These are phyloP conservation scores for Cephalopterus ornatus DNA, from an alignment of 2,113 vertebrate genomes.

Conservation along the genomic window DNA sequence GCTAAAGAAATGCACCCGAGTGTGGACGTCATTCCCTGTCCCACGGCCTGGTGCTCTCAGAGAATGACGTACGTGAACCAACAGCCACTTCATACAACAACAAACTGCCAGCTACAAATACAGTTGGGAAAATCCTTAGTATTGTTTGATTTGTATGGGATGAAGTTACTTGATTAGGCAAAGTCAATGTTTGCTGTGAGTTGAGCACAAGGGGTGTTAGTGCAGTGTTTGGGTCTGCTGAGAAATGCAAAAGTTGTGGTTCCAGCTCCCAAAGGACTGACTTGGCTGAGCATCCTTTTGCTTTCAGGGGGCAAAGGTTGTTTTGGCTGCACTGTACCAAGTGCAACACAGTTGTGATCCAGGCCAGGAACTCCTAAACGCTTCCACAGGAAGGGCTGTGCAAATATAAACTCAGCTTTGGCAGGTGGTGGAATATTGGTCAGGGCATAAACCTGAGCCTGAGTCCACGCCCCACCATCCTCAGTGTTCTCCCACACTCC, in stretches of 20 bases:
- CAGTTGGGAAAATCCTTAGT: neutral
- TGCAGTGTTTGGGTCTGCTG: neutral
- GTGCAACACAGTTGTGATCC: neutral
- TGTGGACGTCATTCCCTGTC: slow-evolving; percentile 30
- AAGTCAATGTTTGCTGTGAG: fast-evolving
- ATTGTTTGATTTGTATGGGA: neutral
- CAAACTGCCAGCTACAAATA: neutral
- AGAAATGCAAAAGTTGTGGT: slow-evolving; percentile 53
- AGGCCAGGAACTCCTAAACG: neutral
- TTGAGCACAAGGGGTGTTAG: neutral
- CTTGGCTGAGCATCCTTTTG: neutral
- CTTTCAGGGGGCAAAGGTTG: neutral
- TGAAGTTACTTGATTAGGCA: neutral
- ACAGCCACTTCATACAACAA: slow-evolving; percentile 29
- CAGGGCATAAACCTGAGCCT: neutral
- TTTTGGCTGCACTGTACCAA: neutral
- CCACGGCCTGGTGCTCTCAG: neutral
- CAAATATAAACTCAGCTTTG: neutral
- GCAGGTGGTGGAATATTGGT: neutral
- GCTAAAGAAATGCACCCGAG: neutral
- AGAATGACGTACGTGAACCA: slow-evolving; percentile 33
- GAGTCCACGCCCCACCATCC: fast-evolving
- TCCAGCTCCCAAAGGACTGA: neutral
- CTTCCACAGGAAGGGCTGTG: neutral
- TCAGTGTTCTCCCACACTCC: fast-evolving